These are phyloP conservation scores for Lasioglossum lativentre DNA, from an alignment of 2,888 invertebrate genomes.

Conservation along the genomic window DNA sequence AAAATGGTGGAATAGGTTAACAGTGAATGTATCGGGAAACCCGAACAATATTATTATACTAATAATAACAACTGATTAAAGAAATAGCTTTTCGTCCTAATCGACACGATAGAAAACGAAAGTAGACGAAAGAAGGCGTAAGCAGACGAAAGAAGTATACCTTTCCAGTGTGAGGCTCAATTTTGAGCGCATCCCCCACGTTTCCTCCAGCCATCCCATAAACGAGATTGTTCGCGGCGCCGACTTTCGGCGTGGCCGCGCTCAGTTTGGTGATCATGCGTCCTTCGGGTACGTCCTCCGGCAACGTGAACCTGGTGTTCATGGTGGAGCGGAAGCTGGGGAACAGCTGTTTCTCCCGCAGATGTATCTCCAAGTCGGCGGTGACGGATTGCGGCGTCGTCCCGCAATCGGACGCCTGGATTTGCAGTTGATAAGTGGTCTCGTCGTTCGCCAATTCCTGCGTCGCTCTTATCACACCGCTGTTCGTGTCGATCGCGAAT, in stretches of 20 bases:
- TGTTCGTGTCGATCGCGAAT: constrained; percentile 92
- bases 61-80: too few species aligned
- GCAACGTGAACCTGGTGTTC: constrained; percentile 90
- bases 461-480: constrained; percentile 94
- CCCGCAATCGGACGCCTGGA: constrained; percentile 94
- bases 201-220: constrained; percentile 98
- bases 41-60: too few species aligned
- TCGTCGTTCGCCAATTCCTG: constrained; percentile 88
- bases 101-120: too few species aligned
- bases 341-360: constrained; percentile 92
- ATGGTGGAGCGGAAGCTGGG: constrained; percentile 91
- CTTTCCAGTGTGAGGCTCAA: constrained; percentile 92
- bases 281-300: constrained; percentile 92
- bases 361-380: constrained; percentile 91
- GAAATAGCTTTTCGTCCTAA: too few species aligned
- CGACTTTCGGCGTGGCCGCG: constrained; percentile 93
- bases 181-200: constrained; percentile 93
- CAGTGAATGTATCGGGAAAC: too few species aligned
- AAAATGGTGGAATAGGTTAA: too few species aligned
- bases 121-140: neutral
- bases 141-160: constrained; percentile 55
- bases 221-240: constrained; percentile 88
- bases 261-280: constrained; percentile 91
- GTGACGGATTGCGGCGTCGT: constrained; percentile 88
- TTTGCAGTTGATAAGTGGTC: constrained; percentile 89